Conservation (phyloP, 2,888 invertebrate genomes). For the Aporophyla lueneburgensis region DNA sequence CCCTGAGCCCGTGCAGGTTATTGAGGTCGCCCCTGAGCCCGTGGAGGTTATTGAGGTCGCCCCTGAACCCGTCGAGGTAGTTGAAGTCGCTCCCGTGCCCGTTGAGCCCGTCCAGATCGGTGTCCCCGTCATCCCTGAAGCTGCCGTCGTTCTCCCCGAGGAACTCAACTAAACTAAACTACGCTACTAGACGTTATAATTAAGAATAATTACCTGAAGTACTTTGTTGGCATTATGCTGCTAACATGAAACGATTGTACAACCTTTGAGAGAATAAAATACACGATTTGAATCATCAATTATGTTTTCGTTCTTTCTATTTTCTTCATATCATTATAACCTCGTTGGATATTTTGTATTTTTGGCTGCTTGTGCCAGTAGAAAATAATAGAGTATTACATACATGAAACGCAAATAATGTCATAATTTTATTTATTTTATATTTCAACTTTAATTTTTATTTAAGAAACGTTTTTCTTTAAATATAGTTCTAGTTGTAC, state of each 20-base stretch:
- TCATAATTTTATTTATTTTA: too few relatives aligned
- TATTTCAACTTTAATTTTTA: too few relatives aligned
- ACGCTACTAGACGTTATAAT: not conserved
- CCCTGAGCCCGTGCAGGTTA: too few relatives aligned
- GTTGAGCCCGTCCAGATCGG: too few relatives aligned
- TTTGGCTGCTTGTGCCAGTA: not conserved
- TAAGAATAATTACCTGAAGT: slow-evolving; percentile 5
- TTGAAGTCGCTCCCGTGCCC: too few relatives aligned
- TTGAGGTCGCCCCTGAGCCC: too few relatives aligned
- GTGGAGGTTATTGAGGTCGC: too few relatives aligned
- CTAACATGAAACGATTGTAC: slow-evolving; percentile 6
- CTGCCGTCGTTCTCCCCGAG: too few relatives aligned
- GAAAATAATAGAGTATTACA: not conserved
- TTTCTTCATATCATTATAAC: not conserved
- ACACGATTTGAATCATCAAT: slow-evolving; percentile 18
- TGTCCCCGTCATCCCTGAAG: too few relatives aligned
- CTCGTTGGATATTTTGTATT: not conserved
- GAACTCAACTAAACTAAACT: slow-evolving; percentile 76
- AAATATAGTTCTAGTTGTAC: too few relatives aligned
- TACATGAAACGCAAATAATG: too few relatives aligned
- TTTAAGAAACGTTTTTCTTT: too few relatives aligned
- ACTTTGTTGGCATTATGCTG: not conserved
- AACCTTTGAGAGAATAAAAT: slow-evolving; percentile 11
- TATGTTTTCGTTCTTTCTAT: slow-evolving; percentile 3
- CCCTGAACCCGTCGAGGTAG: not conserved